These are phyloP conservation scores for Drosophila kanekoi DNA, from an alignment of 2,888 invertebrate genomes.

Conservation along the genomic window DNA sequence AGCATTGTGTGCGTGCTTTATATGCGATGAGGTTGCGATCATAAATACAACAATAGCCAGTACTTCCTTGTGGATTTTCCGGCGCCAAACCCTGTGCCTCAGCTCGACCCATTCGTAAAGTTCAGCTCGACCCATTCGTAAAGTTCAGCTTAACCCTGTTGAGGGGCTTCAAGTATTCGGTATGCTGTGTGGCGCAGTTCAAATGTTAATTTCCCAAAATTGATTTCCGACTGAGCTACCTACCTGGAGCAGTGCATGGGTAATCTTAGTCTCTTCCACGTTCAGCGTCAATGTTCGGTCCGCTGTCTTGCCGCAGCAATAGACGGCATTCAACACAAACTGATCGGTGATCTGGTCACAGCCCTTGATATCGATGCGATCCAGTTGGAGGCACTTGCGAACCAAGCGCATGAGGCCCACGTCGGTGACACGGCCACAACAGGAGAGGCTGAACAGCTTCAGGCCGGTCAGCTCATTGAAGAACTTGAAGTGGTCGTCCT, in stretches of 20 bases:
- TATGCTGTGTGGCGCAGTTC: slow-evolving; percentile 36
- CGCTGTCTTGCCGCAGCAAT: slow-evolving; percentile 32
- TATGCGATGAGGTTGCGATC: slow-evolving; percentile 26
- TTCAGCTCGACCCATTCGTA: slow-evolving; percentile 48
- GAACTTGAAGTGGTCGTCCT: slow-evolving; percentile 64
- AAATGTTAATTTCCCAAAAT: no score
- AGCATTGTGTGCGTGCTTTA: slow-evolving; percentile 50
- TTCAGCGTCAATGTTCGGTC: slow-evolving; percentile 42
- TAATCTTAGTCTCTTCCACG: slow-evolving; percentile 49
- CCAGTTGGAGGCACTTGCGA: slow-evolving; percentile 49
- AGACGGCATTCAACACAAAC: slow-evolving; percentile 59
- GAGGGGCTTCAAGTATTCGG: slow-evolving; percentile 50
- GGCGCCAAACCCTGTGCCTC: not conserved
- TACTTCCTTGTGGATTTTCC: slow-evolving; percentile 60
- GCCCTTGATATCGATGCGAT: slow-evolving; percentile 44
- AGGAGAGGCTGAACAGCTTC: slow-evolving; percentile 31
- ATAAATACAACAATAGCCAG: slow-evolving; percentile 45
- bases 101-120: slow-evolving; percentile 30
- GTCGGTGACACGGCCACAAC: slow-evolving; percentile 57
- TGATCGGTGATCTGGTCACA: slow-evolving; percentile 60
- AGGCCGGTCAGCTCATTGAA: slow-evolving; percentile 56
- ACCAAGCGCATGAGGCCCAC: slow-evolving; percentile 54
- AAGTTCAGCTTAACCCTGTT: slow-evolving; percentile 60
- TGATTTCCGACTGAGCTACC: not conserved
- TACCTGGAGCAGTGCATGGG: slow-evolving; percentile 31